phyloP scores from a whole-genome alignment of 1,140 invertebrate genomes.

The Drosophila hydei region DNA sequence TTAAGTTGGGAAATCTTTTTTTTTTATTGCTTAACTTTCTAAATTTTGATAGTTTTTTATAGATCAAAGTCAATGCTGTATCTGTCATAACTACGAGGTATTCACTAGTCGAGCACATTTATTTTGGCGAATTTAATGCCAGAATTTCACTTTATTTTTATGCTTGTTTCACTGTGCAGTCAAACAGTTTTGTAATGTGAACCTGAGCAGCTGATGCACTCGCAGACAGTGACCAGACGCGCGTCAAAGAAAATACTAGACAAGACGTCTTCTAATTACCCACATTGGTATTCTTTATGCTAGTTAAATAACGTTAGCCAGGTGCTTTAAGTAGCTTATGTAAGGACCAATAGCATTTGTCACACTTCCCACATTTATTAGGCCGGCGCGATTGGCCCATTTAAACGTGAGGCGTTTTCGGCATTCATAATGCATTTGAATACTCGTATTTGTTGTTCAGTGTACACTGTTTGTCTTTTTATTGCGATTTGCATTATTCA shows the following conservation, averaged over 20 bases:
- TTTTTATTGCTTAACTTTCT: too few species aligned
- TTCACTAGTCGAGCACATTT: neutral
- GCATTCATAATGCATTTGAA: conserved; percentile 7
- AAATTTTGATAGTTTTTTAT: too few species aligned
- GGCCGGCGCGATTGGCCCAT: conserved; percentile 10
- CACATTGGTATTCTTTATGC: neutral
- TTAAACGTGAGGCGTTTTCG: conserved; percentile 4
- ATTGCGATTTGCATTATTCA: conserved; percentile 47
- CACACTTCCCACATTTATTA: conserved; percentile 48
- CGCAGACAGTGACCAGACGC: conserved; percentile 51
- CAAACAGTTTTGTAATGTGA: conserved; percentile 60
- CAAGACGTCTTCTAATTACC: conserved; percentile 54
- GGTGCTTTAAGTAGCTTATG: conserved; percentile 1
- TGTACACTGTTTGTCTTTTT: conserved; percentile 7
- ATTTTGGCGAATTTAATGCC: neutral
- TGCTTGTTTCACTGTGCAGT: conserved; percentile 2
- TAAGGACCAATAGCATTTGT: conserved; percentile 29
- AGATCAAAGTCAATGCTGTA: too few species aligned
- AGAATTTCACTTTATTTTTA: neutral
- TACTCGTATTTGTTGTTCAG: neutral
- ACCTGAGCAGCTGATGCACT: conserved; percentile 23
- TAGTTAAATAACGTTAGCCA: neutral
- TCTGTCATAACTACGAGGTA: too few species aligned
- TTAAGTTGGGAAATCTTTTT: too few species aligned
- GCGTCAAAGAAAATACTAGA: neutral